Conservation (phyloP, 2,888 invertebrate genomes). For the Loripinus fragilis region DNA sequence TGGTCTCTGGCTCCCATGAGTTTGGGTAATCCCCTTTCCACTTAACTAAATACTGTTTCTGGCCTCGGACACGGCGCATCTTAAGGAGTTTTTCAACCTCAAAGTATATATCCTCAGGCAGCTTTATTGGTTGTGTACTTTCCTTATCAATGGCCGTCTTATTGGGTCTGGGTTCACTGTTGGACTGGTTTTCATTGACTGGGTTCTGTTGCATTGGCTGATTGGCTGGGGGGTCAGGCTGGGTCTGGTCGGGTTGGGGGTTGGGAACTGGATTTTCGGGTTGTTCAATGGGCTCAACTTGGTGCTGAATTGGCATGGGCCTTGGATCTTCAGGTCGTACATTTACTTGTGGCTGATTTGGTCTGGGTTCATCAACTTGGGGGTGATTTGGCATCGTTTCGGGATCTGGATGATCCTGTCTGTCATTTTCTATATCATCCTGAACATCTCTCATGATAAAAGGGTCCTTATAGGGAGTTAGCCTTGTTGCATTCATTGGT, state of each 20-base stretch:
- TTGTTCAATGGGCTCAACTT: too few species aligned
- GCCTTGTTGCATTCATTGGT: background rate
- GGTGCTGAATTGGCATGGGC: too few species aligned
- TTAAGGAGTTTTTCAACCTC: conserved; percentile 9
- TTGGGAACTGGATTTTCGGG: too few species aligned
- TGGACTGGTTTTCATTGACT: background rate
- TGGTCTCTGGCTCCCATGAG: conserved; percentile 9
- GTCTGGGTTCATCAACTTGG: too few species aligned
- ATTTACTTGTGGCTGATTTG: too few species aligned
- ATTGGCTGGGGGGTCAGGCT: background rate
- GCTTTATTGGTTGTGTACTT: background rate
- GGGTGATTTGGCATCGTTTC: background rate
- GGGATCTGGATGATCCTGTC: background rate
- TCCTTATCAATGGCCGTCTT: too few species aligned
- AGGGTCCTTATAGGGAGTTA: conserved; percentile 4
- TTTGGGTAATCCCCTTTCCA: conserved; percentile 12
- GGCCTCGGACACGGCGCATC: background rate
- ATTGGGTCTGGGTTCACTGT: too few species aligned
- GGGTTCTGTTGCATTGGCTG: background rate
- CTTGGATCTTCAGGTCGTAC: too few species aligned
- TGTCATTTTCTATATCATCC: too few species aligned
- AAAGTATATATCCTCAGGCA: background rate
- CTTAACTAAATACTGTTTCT: background rate
- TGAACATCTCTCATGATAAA: conserved; percentile 33
- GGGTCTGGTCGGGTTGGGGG: background rate